phyloP scores from a whole-genome alignment of 2,888 invertebrate genomes.

The Erebia ligea region DNA sequence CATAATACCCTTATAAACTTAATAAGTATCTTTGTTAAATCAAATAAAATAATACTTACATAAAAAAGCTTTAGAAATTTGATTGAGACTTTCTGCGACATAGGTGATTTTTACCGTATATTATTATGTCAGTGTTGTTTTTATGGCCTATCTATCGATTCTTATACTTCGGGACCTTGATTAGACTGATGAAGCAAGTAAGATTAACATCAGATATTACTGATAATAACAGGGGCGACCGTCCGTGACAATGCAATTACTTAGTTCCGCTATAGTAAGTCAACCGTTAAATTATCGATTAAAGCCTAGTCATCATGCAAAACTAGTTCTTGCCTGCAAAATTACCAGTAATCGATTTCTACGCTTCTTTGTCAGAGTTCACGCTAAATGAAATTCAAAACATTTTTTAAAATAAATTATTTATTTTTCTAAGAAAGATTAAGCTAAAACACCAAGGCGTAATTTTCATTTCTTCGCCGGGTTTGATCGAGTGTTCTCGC shows the following conservation, averaged over 20 bases:
- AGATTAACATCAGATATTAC: conserved; percentile 20
- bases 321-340: not conserved
- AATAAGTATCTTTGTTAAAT: too few species aligned
- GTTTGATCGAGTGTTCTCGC: conserved; percentile 26
- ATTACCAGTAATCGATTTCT: too few species aligned
- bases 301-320: conserved; percentile 3
- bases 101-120: too few species aligned
- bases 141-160: not conserved
- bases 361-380: too few species aligned
- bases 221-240: conserved; percentile 2
- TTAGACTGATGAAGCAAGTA: conserved; percentile 1
- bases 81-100: too few species aligned
- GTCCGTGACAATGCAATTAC: conserved; percentile 20
- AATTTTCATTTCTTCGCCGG: conserved; percentile 11
- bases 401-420: too few species aligned
- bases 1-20: too few species aligned
- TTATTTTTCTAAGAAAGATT: too few species aligned
- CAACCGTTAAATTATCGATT: conserved; percentile 20
- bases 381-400: too few species aligned
- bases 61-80: too few species aligned
- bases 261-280: conserved; percentile 15
- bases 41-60: too few species aligned
- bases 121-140: too few species aligned
- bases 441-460: not conserved
- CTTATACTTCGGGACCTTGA: not conserved